A percentile compares a stretch with the other conserved stretches of the same genome.
phyloP scores from a whole-genome alignment of 1,140 invertebrate genomes.

The Himalopsyche phryganea region DNA sequence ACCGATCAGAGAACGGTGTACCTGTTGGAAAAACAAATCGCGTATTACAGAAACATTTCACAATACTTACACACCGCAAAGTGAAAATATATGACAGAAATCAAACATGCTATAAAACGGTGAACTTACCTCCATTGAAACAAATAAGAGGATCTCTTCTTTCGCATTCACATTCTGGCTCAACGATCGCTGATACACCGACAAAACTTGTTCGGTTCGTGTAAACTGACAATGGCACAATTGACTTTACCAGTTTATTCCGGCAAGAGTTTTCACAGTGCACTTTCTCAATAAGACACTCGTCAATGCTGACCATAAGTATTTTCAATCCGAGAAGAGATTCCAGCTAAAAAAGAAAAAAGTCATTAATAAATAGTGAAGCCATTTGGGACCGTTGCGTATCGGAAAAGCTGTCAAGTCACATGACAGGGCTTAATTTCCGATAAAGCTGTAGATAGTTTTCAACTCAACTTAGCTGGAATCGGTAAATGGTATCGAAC shows the following conservation, averaged over 20 bases:
- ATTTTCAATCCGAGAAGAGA: conserved; percentile 68
- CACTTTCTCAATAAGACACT: conserved; percentile 74
- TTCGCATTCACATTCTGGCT: conserved; percentile 71
- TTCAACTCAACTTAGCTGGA: too few species aligned
- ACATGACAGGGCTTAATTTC: too few species aligned
- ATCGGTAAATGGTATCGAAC: too few species aligned
- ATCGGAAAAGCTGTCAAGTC: too few species aligned
- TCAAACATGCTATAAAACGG: neutral
- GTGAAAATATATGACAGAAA: too few species aligned
- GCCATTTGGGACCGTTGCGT: too few species aligned
- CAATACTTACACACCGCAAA: too few species aligned
- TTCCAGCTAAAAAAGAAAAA: conserved; percentile 55
- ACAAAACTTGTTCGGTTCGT: conserved; percentile 89
- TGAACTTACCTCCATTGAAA: conserved; percentile 63
- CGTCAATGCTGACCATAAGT: conserved; percentile 82
- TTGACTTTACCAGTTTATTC: conserved; percentile 67
- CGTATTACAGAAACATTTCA: too few species aligned
- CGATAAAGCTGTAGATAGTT: too few species aligned
- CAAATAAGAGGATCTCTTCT: conserved; percentile 54
- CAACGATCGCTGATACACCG: conserved; percentile 75
- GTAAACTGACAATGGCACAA: conserved; percentile 74
- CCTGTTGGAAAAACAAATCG: conserved; percentile 40
- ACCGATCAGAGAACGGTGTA: conserved; percentile 59
- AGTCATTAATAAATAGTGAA: conserved; percentile 10
- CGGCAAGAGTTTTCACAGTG: conserved; percentile 69